Base-by-base conservation (phyloP, 1,140 invertebrate genomes). In the Elymnias hypermnestra region DNA sequence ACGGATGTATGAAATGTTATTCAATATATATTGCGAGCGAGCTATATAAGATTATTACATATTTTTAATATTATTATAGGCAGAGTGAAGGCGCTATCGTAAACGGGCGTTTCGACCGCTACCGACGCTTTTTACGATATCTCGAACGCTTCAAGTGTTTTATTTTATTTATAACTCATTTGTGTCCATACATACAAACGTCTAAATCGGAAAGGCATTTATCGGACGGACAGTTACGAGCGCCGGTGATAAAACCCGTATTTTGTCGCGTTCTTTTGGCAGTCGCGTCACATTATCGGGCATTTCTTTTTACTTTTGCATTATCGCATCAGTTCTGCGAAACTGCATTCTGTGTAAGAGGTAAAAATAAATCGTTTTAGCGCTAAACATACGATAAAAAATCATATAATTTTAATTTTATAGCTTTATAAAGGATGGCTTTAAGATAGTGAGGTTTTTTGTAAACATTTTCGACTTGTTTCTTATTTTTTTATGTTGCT, bases 121-220 rank as follows among this genome's bases (percentile, higher is more conserved):
- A 70, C 66, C 56, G 53, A 59, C 43, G 55, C 55, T 45, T 57
- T 69, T 66, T 63, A 65, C 50, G 53, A 55, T 63, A 64, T 63
- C 59, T 63, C 52, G 47, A 33, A 47, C 43, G 48, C 21, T 25
- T 49, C 37, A 21, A 25, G 7, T 22, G 28, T 35, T 48, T 33
- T 38, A 35, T 18, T 55, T 63, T 55, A 53, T 67, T 66, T 69
- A 57, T 68, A 51, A 49, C 55, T 62, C 57, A 64, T 72, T 63
- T 62, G 55, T 51, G 40, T 44, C 50, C 47, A 17, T 49, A 42
- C 28, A 39, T 48, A 44, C 45, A 42, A 60, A 73, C 54, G 65
- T 76, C 72, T 76, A 73, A 68, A 76, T 73, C 51, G 53, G 37
- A 42, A 9, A 17, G 35, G 56, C 33, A 33, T 66, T 67, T 72